A percentile compares a stretch with the other conserved stretches of the same genome.
phyloP scores from a whole-genome alignment of 2,888 invertebrate genomes.

The Eristalis tenax region DNA sequence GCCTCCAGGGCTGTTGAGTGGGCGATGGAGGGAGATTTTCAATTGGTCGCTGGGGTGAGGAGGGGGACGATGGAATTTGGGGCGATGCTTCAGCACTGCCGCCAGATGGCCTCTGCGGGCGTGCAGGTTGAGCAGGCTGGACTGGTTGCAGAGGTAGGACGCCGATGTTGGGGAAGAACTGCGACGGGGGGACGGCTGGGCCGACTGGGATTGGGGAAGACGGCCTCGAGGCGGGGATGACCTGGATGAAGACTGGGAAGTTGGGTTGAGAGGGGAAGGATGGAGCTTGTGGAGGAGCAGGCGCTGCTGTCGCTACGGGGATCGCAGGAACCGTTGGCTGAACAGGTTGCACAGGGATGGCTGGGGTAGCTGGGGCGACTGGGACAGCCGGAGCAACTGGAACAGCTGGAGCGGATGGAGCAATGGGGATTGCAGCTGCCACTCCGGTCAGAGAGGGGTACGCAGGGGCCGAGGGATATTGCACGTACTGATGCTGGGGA shows the following conservation, averaged over 20 bases:
- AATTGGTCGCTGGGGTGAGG: constrained; percentile 61
- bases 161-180: constrained; percentile 72
- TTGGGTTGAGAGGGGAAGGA: constrained; percentile 72
- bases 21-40: constrained; percentile 51
- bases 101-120: constrained; percentile 76
- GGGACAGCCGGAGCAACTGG: constrained; percentile 12
- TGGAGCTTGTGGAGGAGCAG: constrained; percentile 42
- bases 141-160: constrained; percentile 73
- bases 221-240: constrained; percentile 40
- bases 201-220: constrained; percentile 46
- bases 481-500: constrained; percentile 76
- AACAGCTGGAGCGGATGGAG: constrained; percentile 66
- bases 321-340: not conserved
- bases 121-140: constrained; percentile 33
- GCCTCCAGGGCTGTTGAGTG: constrained; percentile 75
- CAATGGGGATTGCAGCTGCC: constrained; percentile 66
- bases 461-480: constrained; percentile 73
- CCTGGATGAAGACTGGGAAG: constrained; percentile 59
- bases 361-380: not conserved
- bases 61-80: constrained; percentile 75
- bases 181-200: constrained; percentile 71
- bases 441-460: constrained; percentile 31
- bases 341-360: not conserved
- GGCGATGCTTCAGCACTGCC: constrained; percentile 78
- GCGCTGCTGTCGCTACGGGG: constrained; percentile 17